Conservation (phyloP, 2,888 invertebrate species). For the Cerastis leucographa region DNA sequence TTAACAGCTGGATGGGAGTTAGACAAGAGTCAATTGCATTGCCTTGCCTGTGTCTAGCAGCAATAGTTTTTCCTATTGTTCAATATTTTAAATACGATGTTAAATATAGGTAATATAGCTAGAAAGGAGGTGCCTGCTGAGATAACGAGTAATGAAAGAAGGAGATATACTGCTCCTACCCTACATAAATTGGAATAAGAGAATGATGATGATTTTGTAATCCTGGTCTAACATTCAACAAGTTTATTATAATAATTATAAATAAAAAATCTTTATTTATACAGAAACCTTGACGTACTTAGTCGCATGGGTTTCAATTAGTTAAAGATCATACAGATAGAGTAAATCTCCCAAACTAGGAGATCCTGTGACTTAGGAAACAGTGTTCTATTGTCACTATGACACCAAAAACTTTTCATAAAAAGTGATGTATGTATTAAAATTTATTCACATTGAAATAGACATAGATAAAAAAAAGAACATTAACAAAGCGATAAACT, state of each 20-base stretch:
- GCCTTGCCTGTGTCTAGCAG: not conserved
- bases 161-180: not conserved
- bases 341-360: too few species aligned
- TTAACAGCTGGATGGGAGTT: not conserved
- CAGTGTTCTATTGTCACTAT: too few species aligned
- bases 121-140: not conserved
- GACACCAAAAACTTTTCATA: too few species aligned
- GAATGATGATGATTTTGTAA: not conserved
- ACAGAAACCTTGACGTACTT: too few species aligned
- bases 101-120: not conserved
- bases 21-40: not conserved
- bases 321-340: too few species aligned
- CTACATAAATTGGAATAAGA: not conserved
- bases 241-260: not conserved
- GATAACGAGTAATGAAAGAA: not conserved
- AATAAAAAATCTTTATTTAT: too few species aligned
- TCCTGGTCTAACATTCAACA: not conserved
- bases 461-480: not conserved
- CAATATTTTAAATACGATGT: not conserved
- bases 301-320: too few species aligned
- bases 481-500: constrained; percentile 27
- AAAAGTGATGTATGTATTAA: too few species aligned
- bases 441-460: not conserved
- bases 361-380: too few species aligned
- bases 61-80: not conserved